phyloP scores from a whole-genome alignment of 1,140 invertebrate genomes.

The Drosophila cardini region DNA sequence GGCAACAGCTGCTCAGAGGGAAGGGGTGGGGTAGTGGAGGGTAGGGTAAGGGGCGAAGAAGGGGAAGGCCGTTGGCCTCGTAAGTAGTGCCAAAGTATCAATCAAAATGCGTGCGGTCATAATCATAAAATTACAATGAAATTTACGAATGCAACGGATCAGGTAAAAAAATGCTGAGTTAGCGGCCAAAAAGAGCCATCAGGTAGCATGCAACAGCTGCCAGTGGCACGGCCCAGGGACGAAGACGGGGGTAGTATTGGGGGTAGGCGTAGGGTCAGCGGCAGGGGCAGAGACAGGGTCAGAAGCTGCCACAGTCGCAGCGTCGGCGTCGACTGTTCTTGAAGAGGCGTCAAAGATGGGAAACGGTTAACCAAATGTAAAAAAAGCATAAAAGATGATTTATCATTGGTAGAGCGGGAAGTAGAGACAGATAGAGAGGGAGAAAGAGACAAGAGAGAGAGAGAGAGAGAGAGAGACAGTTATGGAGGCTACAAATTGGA shows the following conservation, averaged over 20 bases:
- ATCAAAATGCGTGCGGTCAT: slow-evolving; percentile 79
- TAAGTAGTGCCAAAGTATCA: slow-evolving; percentile 82
- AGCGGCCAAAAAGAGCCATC: not conserved
- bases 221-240: slow-evolving; percentile 3
- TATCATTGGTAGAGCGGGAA: slow-evolving; percentile 55
- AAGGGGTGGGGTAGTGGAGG: not conserved
- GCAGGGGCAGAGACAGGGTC: no score
- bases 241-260: no score
- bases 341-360: slow-evolving; percentile 52
- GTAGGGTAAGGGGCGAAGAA: not conserved
- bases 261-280: no score
- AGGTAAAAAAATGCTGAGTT: slow-evolving; percentile 9
- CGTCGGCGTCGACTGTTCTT: slow-evolving; percentile 23
- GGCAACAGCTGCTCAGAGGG: no score
- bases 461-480: not conserved
- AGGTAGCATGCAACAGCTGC: slow-evolving; percentile 22
- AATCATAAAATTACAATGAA: slow-evolving; percentile 79
- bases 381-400: slow-evolving; percentile 72
- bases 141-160: slow-evolving; percentile 59
- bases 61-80: slow-evolving; percentile 52
- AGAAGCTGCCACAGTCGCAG: slow-evolving; percentile 5
- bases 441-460: not conserved
- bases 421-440: not conserved
- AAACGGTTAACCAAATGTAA: slow-evolving; percentile 56
- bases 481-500: slow-evolving; percentile 59